phyloP scores from a whole-genome alignment of 1,140 invertebrate species.

The Archegozetes longisetosus region DNA sequence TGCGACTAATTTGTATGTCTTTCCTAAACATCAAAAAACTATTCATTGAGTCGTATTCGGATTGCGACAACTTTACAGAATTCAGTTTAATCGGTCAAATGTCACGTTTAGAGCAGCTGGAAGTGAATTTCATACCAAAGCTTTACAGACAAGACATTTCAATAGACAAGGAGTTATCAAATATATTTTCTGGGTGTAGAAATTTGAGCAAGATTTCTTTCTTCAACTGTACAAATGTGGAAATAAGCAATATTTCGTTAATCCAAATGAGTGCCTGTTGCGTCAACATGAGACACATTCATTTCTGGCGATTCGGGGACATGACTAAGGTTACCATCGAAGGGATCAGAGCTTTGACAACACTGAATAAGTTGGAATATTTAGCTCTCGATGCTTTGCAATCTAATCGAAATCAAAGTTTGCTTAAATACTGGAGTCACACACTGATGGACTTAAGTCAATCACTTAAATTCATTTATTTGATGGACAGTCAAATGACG shows the following conservation, averaged over 20 bases:
- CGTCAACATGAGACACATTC: neutral
- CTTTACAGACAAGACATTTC: neutral
- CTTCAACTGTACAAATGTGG: neutral
- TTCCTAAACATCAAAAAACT: neutral
- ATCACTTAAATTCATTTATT: too few relatives aligned
- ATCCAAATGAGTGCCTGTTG: neutral
- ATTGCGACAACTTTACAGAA: neutral
- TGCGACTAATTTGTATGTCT: neutral
- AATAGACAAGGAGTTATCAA: neutral
- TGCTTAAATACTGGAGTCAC: too few relatives aligned
- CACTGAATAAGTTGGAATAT: neutral
- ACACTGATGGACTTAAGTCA: too few relatives aligned
- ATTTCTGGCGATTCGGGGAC: neutral
- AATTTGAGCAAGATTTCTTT: neutral
- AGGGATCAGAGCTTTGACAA: neutral
- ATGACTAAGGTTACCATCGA: neutral
- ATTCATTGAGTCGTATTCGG: neutral
- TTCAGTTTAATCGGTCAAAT: neutral
- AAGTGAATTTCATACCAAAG: neutral
- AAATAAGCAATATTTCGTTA: neutral
- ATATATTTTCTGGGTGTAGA: neutral
- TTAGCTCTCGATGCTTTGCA: too few relatives aligned
- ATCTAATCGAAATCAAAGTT: too few relatives aligned
- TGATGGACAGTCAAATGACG: too few relatives aligned
- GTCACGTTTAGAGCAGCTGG: neutral